Conservation (phyloP, 2,113 vertebrate genomes). For the Todiramphus chloris region DNA sequence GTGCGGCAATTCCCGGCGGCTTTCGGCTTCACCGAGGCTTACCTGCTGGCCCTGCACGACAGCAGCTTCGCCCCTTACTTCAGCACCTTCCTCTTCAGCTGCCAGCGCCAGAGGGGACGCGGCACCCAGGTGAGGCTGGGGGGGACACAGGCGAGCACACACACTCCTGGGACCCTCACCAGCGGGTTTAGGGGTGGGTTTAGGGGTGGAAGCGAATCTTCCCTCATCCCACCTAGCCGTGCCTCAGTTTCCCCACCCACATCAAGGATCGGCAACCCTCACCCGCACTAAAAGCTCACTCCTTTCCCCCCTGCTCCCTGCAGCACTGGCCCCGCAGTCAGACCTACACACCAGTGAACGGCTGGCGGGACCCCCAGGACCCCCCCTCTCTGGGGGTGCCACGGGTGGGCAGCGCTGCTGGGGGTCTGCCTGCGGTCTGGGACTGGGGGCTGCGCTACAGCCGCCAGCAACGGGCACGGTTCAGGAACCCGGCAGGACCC, state of each 20-base stretch:
- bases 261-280: too few species aligned
- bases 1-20: slow-evolving; percentile 83
- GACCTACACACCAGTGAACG: slow-evolving; percentile 80
- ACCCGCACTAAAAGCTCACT: too few species aligned
- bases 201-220: background rate
- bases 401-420: background rate
- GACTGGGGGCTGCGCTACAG: slow-evolving; percentile 88
- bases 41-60: slow-evolving; percentile 89
- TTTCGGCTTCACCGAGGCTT: slow-evolving; percentile 90
- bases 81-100: slow-evolving; percentile 89
- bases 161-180: background rate
- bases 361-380: slow-evolving; percentile 72
- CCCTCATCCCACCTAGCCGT: background rate
- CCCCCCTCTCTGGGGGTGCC: background rate
- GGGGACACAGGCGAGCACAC: background rate
- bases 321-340: slow-evolving; percentile 76
- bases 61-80: slow-evolving; percentile 86
- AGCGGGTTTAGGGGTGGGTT: background rate
- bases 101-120: slow-evolving; percentile 83
- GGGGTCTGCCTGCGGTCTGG: slow-evolving; percentile 76
- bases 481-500: slow-evolving; percentile 76
- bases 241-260: background rate
- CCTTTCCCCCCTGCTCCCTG: background rate
- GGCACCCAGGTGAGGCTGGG: slow-evolving; percentile 73
- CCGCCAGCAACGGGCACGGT: slow-evolving; percentile 73